Evolutionary conservation across 2,888 invertebrate species (phyloP).

Genomic region (Oligia latruncula): DNA sequence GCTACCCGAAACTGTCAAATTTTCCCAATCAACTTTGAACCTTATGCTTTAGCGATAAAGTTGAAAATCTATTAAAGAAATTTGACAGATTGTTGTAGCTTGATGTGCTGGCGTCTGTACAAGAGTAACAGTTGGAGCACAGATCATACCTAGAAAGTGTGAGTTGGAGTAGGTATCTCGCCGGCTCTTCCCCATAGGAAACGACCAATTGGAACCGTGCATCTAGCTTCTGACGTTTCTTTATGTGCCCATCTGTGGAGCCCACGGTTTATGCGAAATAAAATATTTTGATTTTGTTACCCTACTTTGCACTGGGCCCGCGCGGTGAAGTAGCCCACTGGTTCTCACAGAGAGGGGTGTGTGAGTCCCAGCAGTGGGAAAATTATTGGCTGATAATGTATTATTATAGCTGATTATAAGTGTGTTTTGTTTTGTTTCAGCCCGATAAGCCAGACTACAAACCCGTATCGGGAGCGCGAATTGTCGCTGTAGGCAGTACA

Average conservation of each 20-base stretch:
- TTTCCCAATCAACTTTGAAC: no score
- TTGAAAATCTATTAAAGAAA: no score
- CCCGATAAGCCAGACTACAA: conserved; percentile 81
- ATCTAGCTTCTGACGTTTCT: neutral
- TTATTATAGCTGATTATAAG: neutral
- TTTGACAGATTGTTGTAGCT: no score
- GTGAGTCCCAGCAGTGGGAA: no score
- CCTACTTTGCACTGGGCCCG: neutral
- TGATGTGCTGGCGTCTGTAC: no score
- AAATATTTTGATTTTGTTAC: neutral
- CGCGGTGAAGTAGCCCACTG: neutral
- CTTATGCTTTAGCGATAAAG: no score
- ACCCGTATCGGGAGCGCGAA: conserved; percentile 74
- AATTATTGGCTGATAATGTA: neutral
- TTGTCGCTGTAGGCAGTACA: conserved; percentile 79
- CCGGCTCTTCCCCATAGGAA: neutral
- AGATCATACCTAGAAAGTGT: no score
- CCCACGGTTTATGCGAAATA: neutral
- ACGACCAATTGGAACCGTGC: neutral
- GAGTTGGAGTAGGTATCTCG: neutral
- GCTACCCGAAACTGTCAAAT: no score
- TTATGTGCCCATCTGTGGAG: neutral
- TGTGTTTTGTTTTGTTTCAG: conserved; percentile 70
- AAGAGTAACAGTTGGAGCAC: neutral
- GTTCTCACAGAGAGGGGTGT: no score